A percentile compares a stretch with the other conserved stretches of the same genome.
Evolutionary conservation across 1,140 invertebrate genomes (phyloP).

Genomic region (Homalodisca vitripennis): DNA sequence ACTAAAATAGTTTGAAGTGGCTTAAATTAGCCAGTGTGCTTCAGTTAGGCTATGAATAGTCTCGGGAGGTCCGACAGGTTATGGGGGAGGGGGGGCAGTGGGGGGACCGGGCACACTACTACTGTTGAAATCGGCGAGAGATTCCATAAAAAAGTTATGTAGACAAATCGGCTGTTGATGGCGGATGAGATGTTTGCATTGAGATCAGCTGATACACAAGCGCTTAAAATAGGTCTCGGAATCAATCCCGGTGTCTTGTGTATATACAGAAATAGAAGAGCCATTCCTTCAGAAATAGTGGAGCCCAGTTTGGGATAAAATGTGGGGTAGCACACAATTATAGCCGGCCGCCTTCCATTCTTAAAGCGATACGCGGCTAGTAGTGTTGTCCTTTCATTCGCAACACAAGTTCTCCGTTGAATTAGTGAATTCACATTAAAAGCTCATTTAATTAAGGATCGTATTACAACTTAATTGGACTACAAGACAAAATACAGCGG

Average conservation of each 20-base stretch:
- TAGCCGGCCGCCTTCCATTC: too few relatives aligned
- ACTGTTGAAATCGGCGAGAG: neutral
- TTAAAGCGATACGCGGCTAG: too few relatives aligned
- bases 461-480: too few relatives aligned
- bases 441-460: too few relatives aligned
- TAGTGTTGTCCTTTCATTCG: too few relatives aligned
- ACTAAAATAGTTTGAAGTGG: conserved; percentile 26
- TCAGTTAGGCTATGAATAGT: conserved; percentile 14
- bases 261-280: neutral
- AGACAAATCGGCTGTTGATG: neutral
- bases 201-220: neutral
- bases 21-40: neutral
- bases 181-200: neutral
- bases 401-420: too few relatives aligned
- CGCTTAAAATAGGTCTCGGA: neutral
- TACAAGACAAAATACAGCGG: too few relatives aligned
- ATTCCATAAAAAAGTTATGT: neutral
- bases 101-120: neutral
- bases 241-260: neutral
- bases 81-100: too few relatives aligned
- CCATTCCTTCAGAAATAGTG: neutral
- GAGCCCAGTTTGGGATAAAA: too few relatives aligned
- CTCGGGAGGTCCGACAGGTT: too few relatives aligned
- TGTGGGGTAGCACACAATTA: too few relatives aligned
- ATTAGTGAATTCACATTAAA: too few relatives aligned